Conservation (phyloP, 2,888 invertebrate genomes). For the Diplazon laetatorius region DNA sequence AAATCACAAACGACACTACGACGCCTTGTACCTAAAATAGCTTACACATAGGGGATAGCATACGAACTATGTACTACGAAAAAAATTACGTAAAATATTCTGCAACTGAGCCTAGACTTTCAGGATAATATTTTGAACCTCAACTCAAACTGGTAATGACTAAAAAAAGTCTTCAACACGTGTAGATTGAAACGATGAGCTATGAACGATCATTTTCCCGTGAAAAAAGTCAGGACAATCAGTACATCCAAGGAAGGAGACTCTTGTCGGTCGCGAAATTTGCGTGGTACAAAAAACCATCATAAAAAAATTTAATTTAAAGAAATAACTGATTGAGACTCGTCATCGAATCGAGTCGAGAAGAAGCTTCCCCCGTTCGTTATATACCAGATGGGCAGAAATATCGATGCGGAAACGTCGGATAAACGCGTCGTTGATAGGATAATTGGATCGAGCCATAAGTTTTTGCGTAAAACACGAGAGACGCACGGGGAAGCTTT, state of each 20-base stretch:
- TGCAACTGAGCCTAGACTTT: conserved; percentile 22
- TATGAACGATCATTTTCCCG: neutral
- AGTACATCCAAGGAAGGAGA: neutral
- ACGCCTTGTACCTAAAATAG: neutral
- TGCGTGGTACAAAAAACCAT: neutral
- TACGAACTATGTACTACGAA: neutral
- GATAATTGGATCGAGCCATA: conserved; percentile 23
- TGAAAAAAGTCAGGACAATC: neutral
- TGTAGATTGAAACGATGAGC: neutral
- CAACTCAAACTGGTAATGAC: conserved; percentile 32
- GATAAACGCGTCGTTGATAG: conserved; percentile 15
- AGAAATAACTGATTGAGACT: neutral
- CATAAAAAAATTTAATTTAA: neutral
- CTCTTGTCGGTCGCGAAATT: neutral
- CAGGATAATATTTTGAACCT: conserved; percentile 37
- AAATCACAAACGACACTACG: neutral
- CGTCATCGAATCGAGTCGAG: neutral
- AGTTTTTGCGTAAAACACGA: neutral
- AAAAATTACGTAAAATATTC: neutral
- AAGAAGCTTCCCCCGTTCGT: conserved; percentile 14
- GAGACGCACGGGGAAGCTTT: conserved; percentile 17
- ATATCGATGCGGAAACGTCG: neutral
- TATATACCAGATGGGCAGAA: neutral
- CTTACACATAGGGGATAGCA: neutral
- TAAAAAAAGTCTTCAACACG: conserved; percentile 1